Conservation (phyloP, 2,888 invertebrate species). For the Drosophila merina region DNA sequence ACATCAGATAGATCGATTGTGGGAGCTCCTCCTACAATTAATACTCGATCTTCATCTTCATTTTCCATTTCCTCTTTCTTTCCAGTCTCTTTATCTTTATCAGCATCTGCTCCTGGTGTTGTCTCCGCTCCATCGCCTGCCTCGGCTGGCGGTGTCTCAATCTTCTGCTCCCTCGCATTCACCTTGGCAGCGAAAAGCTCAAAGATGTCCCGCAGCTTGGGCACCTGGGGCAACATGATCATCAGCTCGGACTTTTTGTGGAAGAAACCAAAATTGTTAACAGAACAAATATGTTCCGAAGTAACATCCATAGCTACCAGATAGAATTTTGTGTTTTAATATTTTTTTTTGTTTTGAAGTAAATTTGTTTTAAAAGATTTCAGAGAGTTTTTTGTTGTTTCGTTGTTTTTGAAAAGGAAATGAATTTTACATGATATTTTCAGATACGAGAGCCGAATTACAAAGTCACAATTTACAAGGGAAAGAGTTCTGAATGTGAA, state of each 20-base stretch:
- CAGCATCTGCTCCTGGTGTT: neutral
- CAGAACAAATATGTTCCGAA: conserved; percentile 38
- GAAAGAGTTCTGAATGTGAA: neutral
- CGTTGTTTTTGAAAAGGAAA: neutral
- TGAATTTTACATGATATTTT: neutral
- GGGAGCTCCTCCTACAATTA: neutral
- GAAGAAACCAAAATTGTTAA: conserved; percentile 16
- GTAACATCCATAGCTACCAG: neutral
- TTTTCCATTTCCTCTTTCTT: neutral
- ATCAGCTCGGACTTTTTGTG: conserved; percentile 28
- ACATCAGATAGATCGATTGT: conserved; percentile 23
- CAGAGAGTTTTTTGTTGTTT: too few species aligned
- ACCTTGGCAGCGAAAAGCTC: conserved; percentile 13
- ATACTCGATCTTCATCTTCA: too few species aligned
- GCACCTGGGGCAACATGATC: conserved; percentile 32
- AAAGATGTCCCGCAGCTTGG: conserved; percentile 19
- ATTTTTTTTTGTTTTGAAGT: neutral
- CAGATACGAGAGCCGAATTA: neutral
- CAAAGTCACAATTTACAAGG: neutral
- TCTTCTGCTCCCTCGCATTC: neutral
- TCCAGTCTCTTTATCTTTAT: neutral
- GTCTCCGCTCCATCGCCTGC: neutral
- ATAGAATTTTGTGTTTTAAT: neutral
- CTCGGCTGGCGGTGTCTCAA: neutral
- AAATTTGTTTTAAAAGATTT: too few species aligned